Evolutionary conservation across 2,888 invertebrate species (phyloP).

Genomic region (Cephus pulcher): DNA sequence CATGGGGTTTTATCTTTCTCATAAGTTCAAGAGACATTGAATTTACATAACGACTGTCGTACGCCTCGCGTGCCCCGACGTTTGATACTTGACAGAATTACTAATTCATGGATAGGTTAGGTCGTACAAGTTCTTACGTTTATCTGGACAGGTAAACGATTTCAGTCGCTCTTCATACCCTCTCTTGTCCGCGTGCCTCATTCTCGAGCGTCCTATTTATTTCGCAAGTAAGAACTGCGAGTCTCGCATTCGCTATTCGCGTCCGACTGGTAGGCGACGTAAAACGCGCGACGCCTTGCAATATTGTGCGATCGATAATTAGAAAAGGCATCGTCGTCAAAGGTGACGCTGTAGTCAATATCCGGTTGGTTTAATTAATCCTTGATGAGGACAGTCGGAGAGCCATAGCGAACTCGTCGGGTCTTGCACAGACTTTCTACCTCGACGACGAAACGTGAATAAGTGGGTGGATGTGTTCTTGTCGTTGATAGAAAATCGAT

Average conservation of each 20-base stretch:
- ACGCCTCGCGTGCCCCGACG: not conserved
- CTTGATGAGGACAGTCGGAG: not conserved
- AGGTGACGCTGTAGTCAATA: not conserved
- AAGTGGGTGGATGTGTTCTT: not conserved
- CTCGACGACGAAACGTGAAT: not conserved
- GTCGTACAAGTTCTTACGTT: not conserved
- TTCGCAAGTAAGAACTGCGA: not conserved
- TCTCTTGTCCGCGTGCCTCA: not conserved
- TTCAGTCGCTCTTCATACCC: not conserved
- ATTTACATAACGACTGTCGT: not conserved
- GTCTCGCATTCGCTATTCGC: not conserved
- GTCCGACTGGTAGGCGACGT: not conserved
- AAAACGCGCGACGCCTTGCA: too few relatives aligned
- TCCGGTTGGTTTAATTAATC: not conserved
- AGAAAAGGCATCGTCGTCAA: not conserved
- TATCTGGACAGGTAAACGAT: not conserved
- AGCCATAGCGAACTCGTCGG: not conserved
- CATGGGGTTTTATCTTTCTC: not conserved
- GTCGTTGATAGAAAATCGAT: not conserved
- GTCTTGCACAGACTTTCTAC: not conserved
- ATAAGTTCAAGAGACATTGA: not conserved
- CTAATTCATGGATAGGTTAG: not conserved
- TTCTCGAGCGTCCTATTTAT: not conserved
- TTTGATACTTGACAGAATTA: not conserved
- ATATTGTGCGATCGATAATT: not conserved